These are phyloP conservation scores for Notothenia coriiceps DNA, from an alignment of 2,113 vertebrate genomes.

Conservation along the genomic window DNA sequence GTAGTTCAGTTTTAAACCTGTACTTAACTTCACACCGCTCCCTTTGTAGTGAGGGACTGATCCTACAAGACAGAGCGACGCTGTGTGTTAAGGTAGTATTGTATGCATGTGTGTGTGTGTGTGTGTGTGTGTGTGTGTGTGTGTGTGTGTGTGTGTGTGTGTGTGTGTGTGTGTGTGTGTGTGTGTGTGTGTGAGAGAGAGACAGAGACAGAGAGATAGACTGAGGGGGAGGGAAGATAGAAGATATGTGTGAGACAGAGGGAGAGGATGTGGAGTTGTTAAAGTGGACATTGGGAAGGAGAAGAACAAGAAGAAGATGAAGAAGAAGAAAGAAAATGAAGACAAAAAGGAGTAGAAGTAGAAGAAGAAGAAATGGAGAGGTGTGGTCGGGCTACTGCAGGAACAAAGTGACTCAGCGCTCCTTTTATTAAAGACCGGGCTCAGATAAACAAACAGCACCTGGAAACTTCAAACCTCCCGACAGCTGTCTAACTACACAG, in stretches of 20 bases:
- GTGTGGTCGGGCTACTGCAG: conserved; percentile 8
- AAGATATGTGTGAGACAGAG: conserved; percentile 32
- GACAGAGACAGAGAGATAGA: conserved; percentile 10
- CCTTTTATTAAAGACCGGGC: conserved; percentile 57
- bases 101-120: too few relatives aligned
- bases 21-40: conserved; percentile 56
- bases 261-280: not conserved
- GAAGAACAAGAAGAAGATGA: conserved; percentile 6
- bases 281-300: conserved; percentile 16
- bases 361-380: not conserved
- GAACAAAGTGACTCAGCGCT: conserved; percentile 58
- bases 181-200: conserved; percentile 11
- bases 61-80: conserved; percentile 52
- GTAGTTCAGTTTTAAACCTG: conserved; percentile 46
- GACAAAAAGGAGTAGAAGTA: not conserved
- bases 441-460: conserved; percentile 72
- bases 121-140: conserved; percentile 11
- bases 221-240: not conserved
- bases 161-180: too few relatives aligned
- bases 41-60: conserved; percentile 55
- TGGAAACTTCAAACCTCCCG: conserved; percentile 69
- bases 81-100: conserved; percentile 61
- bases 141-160: conserved; percentile 17
- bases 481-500: conserved; percentile 65
- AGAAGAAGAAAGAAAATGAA: conserved; percentile 3